These are phyloP conservation scores for Tinamus major DNA, from an alignment of 2,797 vertebrate species.

Conservation along the genomic window DNA sequence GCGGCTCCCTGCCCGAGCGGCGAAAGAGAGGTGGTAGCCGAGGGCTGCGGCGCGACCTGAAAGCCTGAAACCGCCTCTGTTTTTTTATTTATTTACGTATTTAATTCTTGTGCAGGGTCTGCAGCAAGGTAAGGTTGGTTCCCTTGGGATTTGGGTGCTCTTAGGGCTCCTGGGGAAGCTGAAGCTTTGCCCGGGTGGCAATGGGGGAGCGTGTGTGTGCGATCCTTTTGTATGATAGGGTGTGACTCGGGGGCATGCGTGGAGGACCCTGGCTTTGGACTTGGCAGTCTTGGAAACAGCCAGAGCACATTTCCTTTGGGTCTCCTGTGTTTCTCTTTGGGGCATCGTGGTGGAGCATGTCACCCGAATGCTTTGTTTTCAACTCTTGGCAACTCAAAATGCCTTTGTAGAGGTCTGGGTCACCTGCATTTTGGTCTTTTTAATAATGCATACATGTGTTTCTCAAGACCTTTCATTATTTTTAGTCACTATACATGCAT, in stretches of 20 bases:
- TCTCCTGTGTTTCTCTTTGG: not conserved
- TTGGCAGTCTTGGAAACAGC: rapidly evolving
- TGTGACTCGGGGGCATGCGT: rapidly evolving
- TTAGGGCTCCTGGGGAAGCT: no score
- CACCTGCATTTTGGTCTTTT: rapidly evolving
- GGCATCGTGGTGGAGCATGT: not conserved
- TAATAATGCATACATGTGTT: rapidly evolving
- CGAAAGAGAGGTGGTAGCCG: no score
- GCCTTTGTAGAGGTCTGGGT: not conserved
- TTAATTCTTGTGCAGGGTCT: not conserved
- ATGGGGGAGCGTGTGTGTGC: no score
- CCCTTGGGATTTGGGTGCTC: rapidly evolving
- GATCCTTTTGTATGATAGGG: rapidly evolving
- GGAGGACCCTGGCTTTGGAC: rapidly evolving
- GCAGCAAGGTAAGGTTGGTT: rapidly evolving
- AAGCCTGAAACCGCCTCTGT: no score
- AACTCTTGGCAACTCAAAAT: rapidly evolving
- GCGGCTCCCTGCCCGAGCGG: no score
- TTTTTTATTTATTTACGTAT: no score
- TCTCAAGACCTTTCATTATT: rapidly evolving
- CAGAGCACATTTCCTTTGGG: rapidly evolving
- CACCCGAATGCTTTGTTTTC: not conserved
- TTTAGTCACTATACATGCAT: rapidly evolving
- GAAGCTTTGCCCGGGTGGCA: not conserved
- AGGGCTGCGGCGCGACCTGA: no score